A percentile compares a stretch with the other conserved stretches of the same genome.
Conservation (phyloP, 1,140 invertebrate species). For the Ephestia elutella region DNA sequence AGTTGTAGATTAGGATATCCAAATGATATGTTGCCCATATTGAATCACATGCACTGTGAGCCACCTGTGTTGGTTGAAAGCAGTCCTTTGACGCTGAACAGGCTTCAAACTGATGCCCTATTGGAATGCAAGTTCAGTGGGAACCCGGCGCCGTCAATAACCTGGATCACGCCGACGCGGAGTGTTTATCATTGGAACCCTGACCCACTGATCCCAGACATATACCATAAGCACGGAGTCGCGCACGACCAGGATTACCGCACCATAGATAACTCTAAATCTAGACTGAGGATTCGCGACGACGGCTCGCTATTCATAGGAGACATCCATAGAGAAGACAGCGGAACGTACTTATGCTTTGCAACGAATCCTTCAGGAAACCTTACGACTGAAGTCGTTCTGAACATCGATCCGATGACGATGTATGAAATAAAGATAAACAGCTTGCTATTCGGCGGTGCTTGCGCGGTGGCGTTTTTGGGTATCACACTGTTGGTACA, state of each 20-base stretch:
- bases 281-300: constrained; percentile 72
- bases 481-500: constrained; percentile 85
- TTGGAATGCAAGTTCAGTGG: constrained; percentile 86
- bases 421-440: constrained; percentile 88
- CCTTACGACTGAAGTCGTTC: constrained; percentile 80
- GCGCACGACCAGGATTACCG: constrained; percentile 75
- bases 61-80: constrained; percentile 76
- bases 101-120: constrained; percentile 78
- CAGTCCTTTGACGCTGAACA: constrained; percentile 77
- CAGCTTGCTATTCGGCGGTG: constrained; percentile 87
- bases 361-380: constrained; percentile 89
- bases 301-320: constrained; percentile 74
- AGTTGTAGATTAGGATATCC: constrained; percentile 79
- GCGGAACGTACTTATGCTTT: constrained; percentile 91
- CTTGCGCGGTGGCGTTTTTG: constrained; percentile 86
- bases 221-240: constrained; percentile 78
- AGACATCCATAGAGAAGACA: constrained; percentile 81
- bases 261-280: constrained; percentile 66
- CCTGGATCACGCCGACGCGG: constrained; percentile 88
- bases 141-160: constrained; percentile 85
- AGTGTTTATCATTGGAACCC: constrained; percentile 83
- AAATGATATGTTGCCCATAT: constrained; percentile 78
- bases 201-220: constrained; percentile 77
- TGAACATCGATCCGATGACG: constrained; percentile 87
- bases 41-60: constrained; percentile 82